Evolutionary conservation across 2,797 vertebrate genomes (phyloP).

Genomic region (Hoplostethus atlanticus): DNA sequence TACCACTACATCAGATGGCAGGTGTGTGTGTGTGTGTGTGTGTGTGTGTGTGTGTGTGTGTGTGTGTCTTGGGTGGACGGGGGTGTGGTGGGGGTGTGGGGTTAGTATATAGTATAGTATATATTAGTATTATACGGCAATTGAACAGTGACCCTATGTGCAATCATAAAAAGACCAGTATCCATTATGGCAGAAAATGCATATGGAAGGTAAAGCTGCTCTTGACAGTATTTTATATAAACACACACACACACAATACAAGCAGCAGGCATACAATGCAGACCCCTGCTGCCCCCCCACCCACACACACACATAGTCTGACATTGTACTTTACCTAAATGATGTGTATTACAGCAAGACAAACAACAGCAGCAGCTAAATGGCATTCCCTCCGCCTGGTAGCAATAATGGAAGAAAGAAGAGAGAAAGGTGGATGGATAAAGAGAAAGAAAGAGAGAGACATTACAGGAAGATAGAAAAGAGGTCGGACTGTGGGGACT

Average conservation of each 20-base stretch:
- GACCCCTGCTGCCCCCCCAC: not conserved
- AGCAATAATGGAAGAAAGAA: too few relatives aligned
- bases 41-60: not conserved
- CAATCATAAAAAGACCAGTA: slow-evolving; percentile 5
- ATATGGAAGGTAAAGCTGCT: not conserved
- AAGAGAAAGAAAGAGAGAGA: not conserved
- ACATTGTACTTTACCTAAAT: too few relatives aligned
- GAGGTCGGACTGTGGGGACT: too few relatives aligned
- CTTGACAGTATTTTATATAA: not conserved
- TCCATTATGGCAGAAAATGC: not conserved
- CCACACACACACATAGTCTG: too few relatives aligned
- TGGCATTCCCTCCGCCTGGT: too few relatives aligned
- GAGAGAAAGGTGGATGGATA: too few relatives aligned
- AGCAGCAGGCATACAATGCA: not conserved
- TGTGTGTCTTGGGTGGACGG: not conserved
- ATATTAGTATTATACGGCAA: too few relatives aligned
- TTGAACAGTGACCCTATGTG: slow-evolving; percentile 13
- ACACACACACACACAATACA: not conserved
- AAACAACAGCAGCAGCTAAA: slow-evolving; percentile 33
- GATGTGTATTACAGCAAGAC: not conserved
- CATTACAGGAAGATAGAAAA: not conserved
- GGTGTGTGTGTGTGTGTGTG: not conserved
- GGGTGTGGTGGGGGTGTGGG: not conserved
- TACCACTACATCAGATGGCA: not conserved
- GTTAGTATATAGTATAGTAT: not conserved